phyloP scores from a whole-genome alignment of 92 coral and sea anemone genomes.

The Phenganax marumi region DNA sequence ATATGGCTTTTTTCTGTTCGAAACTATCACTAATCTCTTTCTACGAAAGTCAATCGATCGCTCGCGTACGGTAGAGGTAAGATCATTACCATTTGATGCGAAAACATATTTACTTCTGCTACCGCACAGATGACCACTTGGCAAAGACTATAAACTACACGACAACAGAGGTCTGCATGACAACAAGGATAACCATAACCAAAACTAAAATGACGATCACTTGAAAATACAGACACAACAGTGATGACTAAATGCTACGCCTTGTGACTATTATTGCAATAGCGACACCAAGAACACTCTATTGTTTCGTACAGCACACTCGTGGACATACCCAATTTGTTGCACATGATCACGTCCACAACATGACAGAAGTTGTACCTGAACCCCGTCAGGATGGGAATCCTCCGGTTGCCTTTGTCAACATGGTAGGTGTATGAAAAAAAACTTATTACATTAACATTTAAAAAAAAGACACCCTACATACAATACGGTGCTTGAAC shows the following conservation, averaged over 20 bases:
- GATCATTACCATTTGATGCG: not conserved
- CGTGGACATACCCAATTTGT: not conserved
- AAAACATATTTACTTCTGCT: too few relatives aligned
- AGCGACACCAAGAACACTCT: not conserved
- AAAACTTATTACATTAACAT: not conserved
- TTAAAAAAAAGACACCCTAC: not conserved
- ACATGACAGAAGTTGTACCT: not conserved
- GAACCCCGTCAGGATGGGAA: not conserved
- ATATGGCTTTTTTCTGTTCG: slow-evolving; percentile 77
- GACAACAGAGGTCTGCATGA: too few relatives aligned
- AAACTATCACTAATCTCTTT: slow-evolving; percentile 76
- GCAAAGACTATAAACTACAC: too few relatives aligned
- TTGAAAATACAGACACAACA: not conserved
- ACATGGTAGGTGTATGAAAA: slow-evolving; percentile 7
- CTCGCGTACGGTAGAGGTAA: not conserved
- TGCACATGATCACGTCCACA: not conserved
- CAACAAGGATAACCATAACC: too few relatives aligned
- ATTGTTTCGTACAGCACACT: not conserved
- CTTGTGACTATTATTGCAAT: too few relatives aligned
- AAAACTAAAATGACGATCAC: too few relatives aligned
- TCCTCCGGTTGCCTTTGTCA: not conserved
- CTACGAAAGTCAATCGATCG: slow-evolving; percentile 60
- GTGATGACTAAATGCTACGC: not conserved
- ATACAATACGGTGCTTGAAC: too few relatives aligned
- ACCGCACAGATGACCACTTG: too few relatives aligned